These are phyloP conservation scores for Eristalis arbustorum DNA, from an alignment of 2,888 invertebrate species.

Conservation along the genomic window DNA sequence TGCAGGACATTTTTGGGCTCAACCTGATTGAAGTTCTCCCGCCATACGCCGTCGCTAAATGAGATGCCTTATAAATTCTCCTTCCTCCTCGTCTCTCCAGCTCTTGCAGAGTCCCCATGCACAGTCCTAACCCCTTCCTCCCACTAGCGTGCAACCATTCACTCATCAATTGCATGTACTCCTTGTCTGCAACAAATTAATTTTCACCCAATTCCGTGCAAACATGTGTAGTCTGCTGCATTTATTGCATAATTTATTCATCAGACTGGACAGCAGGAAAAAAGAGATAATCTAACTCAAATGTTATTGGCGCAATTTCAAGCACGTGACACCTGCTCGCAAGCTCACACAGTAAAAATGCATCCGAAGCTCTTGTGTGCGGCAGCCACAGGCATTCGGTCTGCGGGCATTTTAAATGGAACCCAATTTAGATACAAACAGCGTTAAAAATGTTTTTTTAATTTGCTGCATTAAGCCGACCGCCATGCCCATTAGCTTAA, in stretches of 20 bases:
- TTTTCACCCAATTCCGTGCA: too few relatives aligned
- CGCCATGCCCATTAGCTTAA: conserved; percentile 31
- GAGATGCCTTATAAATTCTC: too few relatives aligned
- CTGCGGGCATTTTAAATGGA: conserved; percentile 11
- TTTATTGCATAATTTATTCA: not conserved
- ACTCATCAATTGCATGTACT: too few relatives aligned
- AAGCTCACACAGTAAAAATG: not conserved
- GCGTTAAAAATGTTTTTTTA: conserved; percentile 24
- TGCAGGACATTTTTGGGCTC: too few relatives aligned
- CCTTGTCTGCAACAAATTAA: too few relatives aligned
- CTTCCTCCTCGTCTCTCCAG: too few relatives aligned
- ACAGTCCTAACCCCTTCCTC: too few relatives aligned
- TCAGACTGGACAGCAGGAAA: not conserved
- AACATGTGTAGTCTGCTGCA: not conserved
- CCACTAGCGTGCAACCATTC: too few relatives aligned
- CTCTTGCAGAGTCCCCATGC: too few relatives aligned
- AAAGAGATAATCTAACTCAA: conserved; percentile 16
- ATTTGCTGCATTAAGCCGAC: conserved; percentile 31
- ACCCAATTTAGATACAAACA: conserved; percentile 5
- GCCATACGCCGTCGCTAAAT: too few relatives aligned
- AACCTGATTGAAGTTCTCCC: too few relatives aligned
- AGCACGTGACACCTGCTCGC: not conserved
- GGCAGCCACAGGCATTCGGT: not conserved
- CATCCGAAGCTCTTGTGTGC: conserved; percentile 13
- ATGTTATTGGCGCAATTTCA: not conserved